Conservation (phyloP, 2,888 invertebrate genomes). For the Prosopocoilus inquinatus region DNA sequence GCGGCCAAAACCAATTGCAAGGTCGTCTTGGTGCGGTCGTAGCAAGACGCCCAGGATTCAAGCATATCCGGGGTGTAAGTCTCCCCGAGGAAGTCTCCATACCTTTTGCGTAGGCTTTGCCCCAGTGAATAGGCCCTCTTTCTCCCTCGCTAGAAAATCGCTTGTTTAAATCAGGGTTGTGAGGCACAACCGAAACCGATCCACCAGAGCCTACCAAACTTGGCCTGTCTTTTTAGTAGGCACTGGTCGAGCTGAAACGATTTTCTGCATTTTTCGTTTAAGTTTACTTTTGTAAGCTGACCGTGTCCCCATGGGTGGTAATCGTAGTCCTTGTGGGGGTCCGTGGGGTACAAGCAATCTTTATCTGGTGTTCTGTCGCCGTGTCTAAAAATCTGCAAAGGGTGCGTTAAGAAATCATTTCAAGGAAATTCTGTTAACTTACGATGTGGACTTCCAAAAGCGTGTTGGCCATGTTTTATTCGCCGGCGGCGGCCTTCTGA, state of each 20-base stretch:
- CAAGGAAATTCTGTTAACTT: too few relatives aligned
- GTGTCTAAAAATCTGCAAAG: slow-evolving; percentile 68
- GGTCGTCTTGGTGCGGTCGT: slow-evolving; percentile 11
- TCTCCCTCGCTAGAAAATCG: slow-evolving; percentile 66
- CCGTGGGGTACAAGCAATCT: slow-evolving; percentile 62
- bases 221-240: too few relatives aligned
- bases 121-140: slow-evolving; percentile 74
- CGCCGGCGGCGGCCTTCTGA: too few relatives aligned
- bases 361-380: slow-evolving; percentile 68
- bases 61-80: slow-evolving; percentile 63
- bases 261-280: too few relatives aligned
- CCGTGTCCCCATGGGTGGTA: slow-evolving; percentile 71
- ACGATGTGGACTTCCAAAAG: too few relatives aligned
- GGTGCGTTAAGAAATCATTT: too few relatives aligned
- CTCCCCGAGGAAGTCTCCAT: slow-evolving; percentile 63
- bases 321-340: slow-evolving; percentile 60
- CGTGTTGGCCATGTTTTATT: too few relatives aligned
- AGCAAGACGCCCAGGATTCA: slow-evolving; percentile 32
- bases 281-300: slow-evolving; percentile 66
- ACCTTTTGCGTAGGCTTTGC: slow-evolving; percentile 66
- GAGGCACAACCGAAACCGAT: too few relatives aligned
- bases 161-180: not conserved
- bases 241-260: not conserved
- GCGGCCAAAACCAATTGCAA: slow-evolving; percentile 14
- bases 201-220: too few relatives aligned